phyloP scores from a whole-genome alignment of 1,140 invertebrate species.

The Achroia grisella region DNA sequence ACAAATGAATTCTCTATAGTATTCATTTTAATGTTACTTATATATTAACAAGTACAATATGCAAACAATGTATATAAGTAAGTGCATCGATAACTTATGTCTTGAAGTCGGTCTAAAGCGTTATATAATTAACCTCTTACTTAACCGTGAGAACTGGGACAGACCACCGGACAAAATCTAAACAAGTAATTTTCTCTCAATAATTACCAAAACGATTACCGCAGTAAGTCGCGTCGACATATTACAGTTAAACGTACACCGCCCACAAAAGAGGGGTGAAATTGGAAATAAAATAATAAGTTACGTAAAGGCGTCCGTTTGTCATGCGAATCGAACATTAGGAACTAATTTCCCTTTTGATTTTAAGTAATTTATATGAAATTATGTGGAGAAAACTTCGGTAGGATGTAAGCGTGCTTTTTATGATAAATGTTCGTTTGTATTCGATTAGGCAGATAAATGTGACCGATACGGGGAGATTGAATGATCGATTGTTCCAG shows the following conservation, averaged over 20 bases:
- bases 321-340: constrained; percentile 64
- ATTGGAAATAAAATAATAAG: constrained; percentile 54
- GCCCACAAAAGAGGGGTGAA: constrained; percentile 39
- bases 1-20: no score
- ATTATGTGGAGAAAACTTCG: constrained; percentile 44
- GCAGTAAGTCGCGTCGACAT: constrained; percentile 45
- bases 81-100: no score
- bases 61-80: no score
- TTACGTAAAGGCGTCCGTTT: constrained; percentile 33
- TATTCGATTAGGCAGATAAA: constrained; percentile 54
- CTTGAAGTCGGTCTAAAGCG: no score
- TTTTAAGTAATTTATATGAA: constrained; percentile 68
- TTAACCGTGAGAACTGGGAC: constrained; percentile 37
- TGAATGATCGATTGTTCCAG: constrained; percentile 37
- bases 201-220: constrained; percentile 52
- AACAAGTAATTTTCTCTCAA: constrained; percentile 10
- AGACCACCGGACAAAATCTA: constrained; percentile 10
- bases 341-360: constrained; percentile 58
- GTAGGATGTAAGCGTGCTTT: constrained; percentile 26
- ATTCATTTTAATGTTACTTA: no score
- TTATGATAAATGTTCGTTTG: constrained; percentile 49
- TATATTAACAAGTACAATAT: no score
- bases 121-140: neutral
- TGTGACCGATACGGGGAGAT: constrained; percentile 35
- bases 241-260: constrained; percentile 51